Evolutionary conservation across 2,888 invertebrate species (phyloP), one percentile per base, ranked within the genome.

Genomic region (Syrphus vitripennis): DNA sequence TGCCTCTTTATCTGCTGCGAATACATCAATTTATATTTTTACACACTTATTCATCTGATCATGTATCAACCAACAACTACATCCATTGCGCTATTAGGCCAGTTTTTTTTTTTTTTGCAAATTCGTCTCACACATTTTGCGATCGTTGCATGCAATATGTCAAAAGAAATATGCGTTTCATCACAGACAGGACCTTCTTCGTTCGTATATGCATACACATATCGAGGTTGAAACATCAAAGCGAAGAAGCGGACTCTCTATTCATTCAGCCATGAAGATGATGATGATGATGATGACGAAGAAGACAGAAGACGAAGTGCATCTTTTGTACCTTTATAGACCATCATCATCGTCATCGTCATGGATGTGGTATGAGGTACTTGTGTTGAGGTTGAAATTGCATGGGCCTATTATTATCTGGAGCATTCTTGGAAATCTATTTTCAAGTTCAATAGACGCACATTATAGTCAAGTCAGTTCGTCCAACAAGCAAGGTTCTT

Each of bases 341-440:
- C 48, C 42, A 45, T 12, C 34, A 57, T 57, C 57, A 57, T 34
- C 57, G 5, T 34, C 31, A 14, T 55, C 26, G 26, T 53, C 26
- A 55, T 59, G 59, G 29, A 31, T 50, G 50, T 24, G 24, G 50
- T 14, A 55, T 26, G 6, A 12, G 69, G 70, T 82, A 74, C 86
- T 86, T 72, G 72, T 76, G 72, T n/a, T n/a, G n/a, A n/a, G 77
- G 81, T 72, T 81, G 76, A 86, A 72, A 77, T 81, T 84, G 84
- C 81, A 63, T 67, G 57, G 63, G 74, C 72, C 82, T 86, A 82
- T 86, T 86, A 86, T 86, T 86, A 86, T 86, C 82, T 86, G 57
- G 86, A 86, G 86, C 86, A 86, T 86, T 86, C 86, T 45, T 86
- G 77, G 86, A 86, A 86, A 86, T 78, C 82, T 86, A 86, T 82